Base-by-base conservation (phyloP, 2,888 invertebrate species). In the Yponomeuta malinellus region DNA sequence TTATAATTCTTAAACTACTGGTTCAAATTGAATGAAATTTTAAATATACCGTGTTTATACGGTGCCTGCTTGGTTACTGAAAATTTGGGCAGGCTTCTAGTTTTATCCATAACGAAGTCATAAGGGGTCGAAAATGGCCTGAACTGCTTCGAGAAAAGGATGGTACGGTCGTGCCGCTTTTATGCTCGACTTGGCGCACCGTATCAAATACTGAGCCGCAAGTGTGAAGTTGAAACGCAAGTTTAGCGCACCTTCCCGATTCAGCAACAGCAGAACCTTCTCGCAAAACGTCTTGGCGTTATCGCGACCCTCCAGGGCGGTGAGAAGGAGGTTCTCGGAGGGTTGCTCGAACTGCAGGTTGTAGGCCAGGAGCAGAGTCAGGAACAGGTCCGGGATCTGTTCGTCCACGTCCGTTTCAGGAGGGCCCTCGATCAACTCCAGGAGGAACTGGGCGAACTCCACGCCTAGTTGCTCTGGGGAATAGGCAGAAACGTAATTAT, bases 261-360 rank as follows among this genome's bases (percentile, higher is more conserved):
- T 98, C 10, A 98, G 93, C 70, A 98, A 91, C 71, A 98, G 88
- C 69, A 98, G 92, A 70, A 97, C 94, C 87, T 98, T 98, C 84
- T 98, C 98, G 4, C 98, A 98, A 80, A 98, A 97, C 0, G 94
- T 95, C 88, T 98, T 98, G 0, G 97, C 97, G 69, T 94, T 94
- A 65, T 94, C 93, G 73, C 94, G 87, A 71, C 94, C 93, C 76
- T 95, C 94, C 77, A 97, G 87, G 0, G 96, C 95, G 75, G 94
- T 94, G 23, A 97, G 86, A 12, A 96, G 93, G 4, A 96, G 90
- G 82, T 96, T 97, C 71, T 96, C 96, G 9, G 90, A 86, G 10
- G 92, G 88, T 72, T 92, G 92, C 48, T 93, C 89, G 82, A 98
- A 98, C 87, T 98, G 98, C 64, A 98, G 93, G 89, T 98, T 98